Conservation (phyloP, 2,888 invertebrate genomes). For the Volucella inflata region DNA sequence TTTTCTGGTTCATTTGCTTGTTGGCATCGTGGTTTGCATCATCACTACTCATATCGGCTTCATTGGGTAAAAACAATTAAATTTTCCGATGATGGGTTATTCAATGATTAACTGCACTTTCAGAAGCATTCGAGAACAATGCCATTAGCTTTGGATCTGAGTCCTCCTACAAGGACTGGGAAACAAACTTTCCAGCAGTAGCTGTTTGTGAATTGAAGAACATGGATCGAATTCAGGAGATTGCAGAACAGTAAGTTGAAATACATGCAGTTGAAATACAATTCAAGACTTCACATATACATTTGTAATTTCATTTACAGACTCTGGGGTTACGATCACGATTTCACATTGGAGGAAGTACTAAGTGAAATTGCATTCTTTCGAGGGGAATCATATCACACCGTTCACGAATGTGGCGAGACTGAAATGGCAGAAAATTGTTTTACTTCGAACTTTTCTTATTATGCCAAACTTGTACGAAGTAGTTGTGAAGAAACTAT, state of each 20-base stretch:
- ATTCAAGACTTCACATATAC: neutral
- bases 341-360: conserved; percentile 88
- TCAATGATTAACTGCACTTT: neutral
- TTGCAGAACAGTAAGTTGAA: conserved; percentile 86
- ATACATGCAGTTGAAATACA: no score
- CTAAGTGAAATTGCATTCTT: conserved; percentile 89
- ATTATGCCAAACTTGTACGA: conserved; percentile 86
- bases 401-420: conserved; percentile 86
- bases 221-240: conserved; percentile 86
- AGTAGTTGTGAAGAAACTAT: conserved; percentile 86
- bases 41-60: conserved; percentile 86
- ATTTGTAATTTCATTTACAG: conserved; percentile 78
- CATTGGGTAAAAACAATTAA: conserved; percentile 82
- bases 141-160: conserved; percentile 92
- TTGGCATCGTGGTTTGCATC: conserved; percentile 89
- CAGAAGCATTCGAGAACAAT: conserved; percentile 86
- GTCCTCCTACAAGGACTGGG: conserved; percentile 89
- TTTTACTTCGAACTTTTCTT: conserved; percentile 86
- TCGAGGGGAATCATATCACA: conserved; percentile 87
- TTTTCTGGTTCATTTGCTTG: conserved; percentile 88
- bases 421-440: conserved; percentile 85
- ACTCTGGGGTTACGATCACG: conserved; percentile 87
- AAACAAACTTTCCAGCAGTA: conserved; percentile 89
- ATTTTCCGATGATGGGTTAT: no score
- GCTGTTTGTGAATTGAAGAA: conserved; percentile 89